Evolutionary conservation across 2,113 vertebrate species (phyloP).

Genomic region (Promerops cafer): DNA sequence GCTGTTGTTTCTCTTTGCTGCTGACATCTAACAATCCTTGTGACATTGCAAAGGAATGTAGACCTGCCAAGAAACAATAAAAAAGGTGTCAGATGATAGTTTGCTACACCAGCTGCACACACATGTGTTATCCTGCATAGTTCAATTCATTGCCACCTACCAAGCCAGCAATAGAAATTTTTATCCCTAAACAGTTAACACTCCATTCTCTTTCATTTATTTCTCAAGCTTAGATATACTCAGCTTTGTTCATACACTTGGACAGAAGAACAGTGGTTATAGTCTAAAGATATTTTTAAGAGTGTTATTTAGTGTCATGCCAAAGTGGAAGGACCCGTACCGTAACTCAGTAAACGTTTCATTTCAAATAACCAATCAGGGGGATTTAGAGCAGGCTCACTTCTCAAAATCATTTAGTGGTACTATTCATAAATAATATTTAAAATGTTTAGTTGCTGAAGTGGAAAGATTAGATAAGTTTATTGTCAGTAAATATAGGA

Average conservation of each 20-base stretch:
- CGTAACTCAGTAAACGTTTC: neutral
- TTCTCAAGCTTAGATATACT: neutral
- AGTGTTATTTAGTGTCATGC: neutral
- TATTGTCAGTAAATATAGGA: neutral
- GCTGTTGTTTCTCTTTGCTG: neutral
- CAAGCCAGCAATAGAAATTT: neutral
- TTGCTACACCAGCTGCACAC: neutral
- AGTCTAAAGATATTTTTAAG: neutral
- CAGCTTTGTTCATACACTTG: neutral
- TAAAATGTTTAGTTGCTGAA: neutral
- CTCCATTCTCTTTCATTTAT: neutral
- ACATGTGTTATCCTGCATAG: rapidly evolving
- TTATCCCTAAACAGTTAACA: neutral
- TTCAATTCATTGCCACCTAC: neutral
- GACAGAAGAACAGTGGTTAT: neutral
- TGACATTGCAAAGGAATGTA: neutral
- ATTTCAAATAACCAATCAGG: neutral
- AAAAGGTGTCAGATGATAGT: neutral
- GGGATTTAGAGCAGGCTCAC: neutral
- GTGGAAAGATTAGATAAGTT: neutral
- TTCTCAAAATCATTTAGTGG: neutral
- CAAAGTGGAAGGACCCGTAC: neutral
- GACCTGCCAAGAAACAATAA: neutral
- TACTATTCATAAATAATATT: neutral
- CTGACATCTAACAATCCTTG: neutral